phyloP scores from a whole-genome alignment of 1,140 invertebrate species.

The Eulimnadia texana region DNA sequence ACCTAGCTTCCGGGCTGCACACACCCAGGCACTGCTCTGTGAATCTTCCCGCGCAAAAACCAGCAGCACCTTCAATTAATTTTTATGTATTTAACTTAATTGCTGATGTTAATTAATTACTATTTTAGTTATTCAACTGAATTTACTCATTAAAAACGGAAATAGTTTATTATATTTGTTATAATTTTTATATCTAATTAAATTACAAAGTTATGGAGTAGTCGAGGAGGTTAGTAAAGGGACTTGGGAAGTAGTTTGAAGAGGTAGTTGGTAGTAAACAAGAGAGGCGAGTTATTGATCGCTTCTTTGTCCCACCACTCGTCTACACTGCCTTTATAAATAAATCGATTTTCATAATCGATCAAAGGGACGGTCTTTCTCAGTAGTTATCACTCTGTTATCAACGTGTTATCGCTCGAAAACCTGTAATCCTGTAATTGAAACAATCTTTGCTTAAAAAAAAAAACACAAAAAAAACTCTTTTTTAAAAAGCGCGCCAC shows the following conservation, averaged over 20 bases:
- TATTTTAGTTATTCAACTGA: neutral
- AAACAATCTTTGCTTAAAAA: too few relatives aligned
- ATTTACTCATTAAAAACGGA: neutral
- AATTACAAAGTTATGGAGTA: too few relatives aligned
- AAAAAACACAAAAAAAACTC: too few relatives aligned
- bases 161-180: too few relatives aligned
- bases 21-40: conserved; percentile 17
- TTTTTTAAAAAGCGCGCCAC: too few relatives aligned
- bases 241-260: neutral
- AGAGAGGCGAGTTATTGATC: neutral
- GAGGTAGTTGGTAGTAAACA: neutral
- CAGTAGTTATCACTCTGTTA: neutral
- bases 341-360: neutral
- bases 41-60: conserved; percentile 16
- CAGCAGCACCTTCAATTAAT: conserved; percentile 6
- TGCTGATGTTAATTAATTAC: neutral
- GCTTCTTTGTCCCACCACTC: neutral
- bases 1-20: conserved; percentile 16
- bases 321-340: neutral
- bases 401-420: neutral
- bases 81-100: neutral
- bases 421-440: neutral
- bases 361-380: neutral
- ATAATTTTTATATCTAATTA: too few relatives aligned
- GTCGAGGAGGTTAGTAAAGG: neutral